Base-by-base conservation (phyloP, 2,113 vertebrate genomes). In the Pseudois nayaur region DNA sequence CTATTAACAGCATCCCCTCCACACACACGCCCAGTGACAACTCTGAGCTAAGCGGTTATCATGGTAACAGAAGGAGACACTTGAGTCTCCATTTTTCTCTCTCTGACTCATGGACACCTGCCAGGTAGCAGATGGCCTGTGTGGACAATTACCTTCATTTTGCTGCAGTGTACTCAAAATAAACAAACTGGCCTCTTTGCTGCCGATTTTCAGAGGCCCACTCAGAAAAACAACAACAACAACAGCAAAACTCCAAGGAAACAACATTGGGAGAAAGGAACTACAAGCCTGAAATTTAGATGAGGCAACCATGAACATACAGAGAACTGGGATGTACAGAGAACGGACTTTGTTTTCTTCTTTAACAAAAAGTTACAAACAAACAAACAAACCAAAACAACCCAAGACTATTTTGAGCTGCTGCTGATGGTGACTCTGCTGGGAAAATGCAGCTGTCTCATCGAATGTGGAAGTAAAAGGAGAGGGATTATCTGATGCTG, bases 81-180 rank as follows among this genome's bases (percentile, higher is more conserved):
- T 98, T 97, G 89, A 98, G 98, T 96, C 40, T 94, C 43, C n/a
- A 81, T 95, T 95, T 93, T 95, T 93, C 59, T 96, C 93, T 88
- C 82, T 96, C 89, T 43, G 94, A 97, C 43, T 81, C 67, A 76
- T 99, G 99, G 99, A 98, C 45, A n/a, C 31, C 88, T 97, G 98
- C 99, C 98, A 99, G 98, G 98, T 96, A 98, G 98, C 99, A 99
- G 99, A 99, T 99, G 98, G 98, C 97, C 97, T 19, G 0, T 93
- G 95, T 94, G 98, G 99, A 99, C 98, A 97, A 98, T 99, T 98
- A 98, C 97, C 98, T 98, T 98, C 98, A 97, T 97, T 99, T 98
- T 98, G 94, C 94, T 94, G 95, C 98, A 98, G 98, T 98, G 98
- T 97, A 97, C 62, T 92, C 90, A 98, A 97, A 98, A 98, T 89